Evolutionary conservation across 2,797 vertebrate species (phyloP), one percentile per base, ranked within the genome.

Genomic region (Urosaurus nigricauda): DNA sequence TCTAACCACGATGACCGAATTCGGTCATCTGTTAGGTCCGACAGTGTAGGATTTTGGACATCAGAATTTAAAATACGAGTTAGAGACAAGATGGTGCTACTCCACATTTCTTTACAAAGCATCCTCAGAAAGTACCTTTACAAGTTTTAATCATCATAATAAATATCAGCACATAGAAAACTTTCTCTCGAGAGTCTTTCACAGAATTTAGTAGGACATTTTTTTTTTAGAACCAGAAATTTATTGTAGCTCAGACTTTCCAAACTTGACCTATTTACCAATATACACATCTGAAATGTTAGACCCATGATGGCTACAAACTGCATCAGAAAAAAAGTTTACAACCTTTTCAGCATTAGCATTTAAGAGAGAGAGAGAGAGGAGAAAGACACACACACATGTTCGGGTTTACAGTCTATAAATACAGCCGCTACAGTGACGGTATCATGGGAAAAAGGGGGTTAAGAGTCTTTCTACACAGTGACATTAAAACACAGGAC

Each of bases 341-440:
- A 97, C 97, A 97, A 95, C 92, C 96, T 96, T n/a, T 96, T 96
- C 96, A 96, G 94, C 94, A 93, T 97, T 96, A 96, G 96, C 96
- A 90, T 97, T 94, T 92, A 96, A 86, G 74, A 86, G 77, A 86
- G 32, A 78, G 65, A 71, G 47, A 35, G 19, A 21, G 47, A 51
- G 47, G 9, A 40, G n/a, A 43, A 43, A 65, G n/a, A 40, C 51
- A 60, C 96, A 96, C 97, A 29, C 51, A 43, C 96, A 96, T 97
- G 97, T 96, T 92, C 95, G 92, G 87, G 87, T 96, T 97, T 97
- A 89, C 79, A 95, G 94, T 95, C 84, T 77, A 96, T 96, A 96
- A 95, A 97, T 97, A 98, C 97, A 97, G 98, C 98, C 97, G 97
- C 97, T 97, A 98, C 97, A 94, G 98, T 96, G 97, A 97, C 96